Base-by-base conservation (phyloP, 53 echinoderm and acorn worm genomes). In the Pentamera pediparva region DNA sequence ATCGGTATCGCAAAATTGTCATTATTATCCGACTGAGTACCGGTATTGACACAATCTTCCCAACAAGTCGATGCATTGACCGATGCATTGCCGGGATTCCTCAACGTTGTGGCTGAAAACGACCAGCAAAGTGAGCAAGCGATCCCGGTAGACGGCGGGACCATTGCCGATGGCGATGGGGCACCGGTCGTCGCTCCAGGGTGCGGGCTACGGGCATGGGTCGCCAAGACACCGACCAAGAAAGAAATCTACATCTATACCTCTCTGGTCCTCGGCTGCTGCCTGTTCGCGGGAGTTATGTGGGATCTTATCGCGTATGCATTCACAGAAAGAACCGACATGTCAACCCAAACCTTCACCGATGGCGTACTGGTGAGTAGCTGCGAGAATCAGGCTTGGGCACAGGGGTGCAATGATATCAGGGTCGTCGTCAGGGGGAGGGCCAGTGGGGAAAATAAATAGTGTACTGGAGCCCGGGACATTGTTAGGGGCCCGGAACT, bases 361-460 rank as follows among this genome's bases (percentile, higher is more conserved):
- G 82, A 86, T 8, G 78, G 84, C 49, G 75, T 90, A 21, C 43
- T 90, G 86, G 90, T 90, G 79, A 83, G 80, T 59, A 27, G n/a
- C n/a, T n/a, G n/a, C n/a, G n/a, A n/a, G n/a, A n/a, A n/a, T n/a
- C n/a, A n/a, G n/a, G n/a, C n/a, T n/a, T n/a, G n/a, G n/a, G n/a
- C n/a, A n/a, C n/a, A n/a, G n/a, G n/a, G n/a, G n/a, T n/a, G n/a
- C n/a, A n/a, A n/a, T n/a, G n/a, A n/a, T n/a, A n/a, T n/a, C n/a
- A n/a, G n/a, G n/a, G n/a, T n/a, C n/a, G n/a, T n/a, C n/a, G n/a
- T n/a, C n/a, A n/a, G n/a, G n/a, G n/a, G n/a, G n/a, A n/a, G n/a
- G n/a, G n/a, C n/a, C n/a, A n/a, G n/a, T n/a, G n/a, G 47, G n/a
- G 47, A n/a, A 1, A 45, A 45, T 1, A 45, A 15, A 15, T n/a